Conservation (phyloP, 2,888 invertebrate genomes). For the Prosapia bicincta region DNA sequence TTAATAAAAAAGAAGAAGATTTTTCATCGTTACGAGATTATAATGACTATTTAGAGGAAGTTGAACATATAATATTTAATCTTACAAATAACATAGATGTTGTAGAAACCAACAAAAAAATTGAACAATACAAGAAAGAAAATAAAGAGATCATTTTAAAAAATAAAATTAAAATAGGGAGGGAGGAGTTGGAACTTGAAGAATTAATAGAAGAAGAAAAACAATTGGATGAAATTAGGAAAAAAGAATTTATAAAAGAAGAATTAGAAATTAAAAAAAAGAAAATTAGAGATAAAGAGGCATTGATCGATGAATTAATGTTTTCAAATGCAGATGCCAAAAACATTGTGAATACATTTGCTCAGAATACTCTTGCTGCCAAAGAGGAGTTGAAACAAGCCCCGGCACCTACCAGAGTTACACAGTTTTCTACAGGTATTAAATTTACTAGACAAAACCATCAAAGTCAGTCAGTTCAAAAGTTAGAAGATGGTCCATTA, state of each 20-base stretch:
- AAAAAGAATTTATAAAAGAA: slow-evolving; percentile 66
- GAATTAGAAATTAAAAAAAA: slow-evolving; percentile 69
- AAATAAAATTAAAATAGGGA: slow-evolving; percentile 61
- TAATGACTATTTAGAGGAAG: slow-evolving; percentile 95
- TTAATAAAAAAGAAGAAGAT: slow-evolving; percentile 94
- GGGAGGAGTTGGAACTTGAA: slow-evolving; percentile 84
- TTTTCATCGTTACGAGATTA: slow-evolving; percentile 78
- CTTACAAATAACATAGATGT: slow-evolving; percentile 86
- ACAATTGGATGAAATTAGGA: slow-evolving; percentile 68
- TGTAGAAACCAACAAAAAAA: slow-evolving; percentile 81
- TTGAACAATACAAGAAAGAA: slow-evolving; percentile 87
- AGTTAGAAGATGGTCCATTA: slow-evolving; percentile 71
- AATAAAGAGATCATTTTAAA: slow-evolving; percentile 81
- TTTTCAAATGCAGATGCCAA: slow-evolving; percentile 87
- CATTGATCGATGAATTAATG: slow-evolving; percentile 92
- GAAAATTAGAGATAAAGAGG: slow-evolving; percentile 84
- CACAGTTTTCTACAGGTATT: slow-evolving; percentile 84
- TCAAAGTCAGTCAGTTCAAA: slow-evolving; percentile 54
- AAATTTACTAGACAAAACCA: slow-evolving; percentile 53
- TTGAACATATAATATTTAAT: slow-evolving; percentile 90
- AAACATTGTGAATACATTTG: slow-evolving; percentile 79
- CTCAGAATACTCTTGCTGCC: slow-evolving; percentile 55
- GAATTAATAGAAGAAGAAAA: slow-evolving; percentile 79
- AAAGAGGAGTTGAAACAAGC: slow-evolving; percentile 55
- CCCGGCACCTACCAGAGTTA: slow-evolving; percentile 44